Evolutionary conservation across 2,797 vertebrate species (phyloP).

Genomic region (Melanotaenia parkinsoni): DNA sequence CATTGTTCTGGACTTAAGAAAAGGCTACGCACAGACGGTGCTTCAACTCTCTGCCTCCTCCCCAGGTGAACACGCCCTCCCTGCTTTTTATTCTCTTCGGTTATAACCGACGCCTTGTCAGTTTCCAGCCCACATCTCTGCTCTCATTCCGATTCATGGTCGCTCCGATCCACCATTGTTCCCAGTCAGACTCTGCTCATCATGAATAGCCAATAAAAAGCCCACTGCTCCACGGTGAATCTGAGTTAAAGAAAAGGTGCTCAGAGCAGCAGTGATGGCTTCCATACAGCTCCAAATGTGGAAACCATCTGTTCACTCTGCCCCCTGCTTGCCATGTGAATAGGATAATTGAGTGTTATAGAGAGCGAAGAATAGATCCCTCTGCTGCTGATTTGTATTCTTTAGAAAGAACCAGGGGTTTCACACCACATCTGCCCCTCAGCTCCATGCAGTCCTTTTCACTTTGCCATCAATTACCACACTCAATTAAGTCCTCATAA

Average conservation of each 20-base stretch:
- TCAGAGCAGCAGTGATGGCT: slow-evolving; percentile 2
- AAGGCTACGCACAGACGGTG: too few species aligned
- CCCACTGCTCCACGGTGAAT: neutral
- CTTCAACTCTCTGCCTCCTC: slow-evolving; percentile 8
- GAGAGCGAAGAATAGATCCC: slow-evolving; percentile 46
- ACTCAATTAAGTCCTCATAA: slow-evolving; percentile 79
- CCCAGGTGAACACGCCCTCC: slow-evolving; percentile 46
- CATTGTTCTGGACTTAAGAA: slow-evolving; percentile 12
- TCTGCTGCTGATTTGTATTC: slow-evolving; percentile 62
- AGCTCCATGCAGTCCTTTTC: slow-evolving; percentile 41
- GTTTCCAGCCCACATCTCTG: neutral
- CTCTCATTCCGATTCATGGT: slow-evolving; percentile 17
- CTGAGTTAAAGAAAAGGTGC: too few species aligned
- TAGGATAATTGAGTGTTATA: slow-evolving; percentile 71
- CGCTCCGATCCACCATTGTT: slow-evolving; percentile 19
- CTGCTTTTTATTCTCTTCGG: neutral
- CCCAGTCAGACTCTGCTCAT: neutral
- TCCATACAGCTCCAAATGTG: slow-evolving; percentile 12
- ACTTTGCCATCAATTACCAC: slow-evolving; percentile 68
- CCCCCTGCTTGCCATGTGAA: slow-evolving; percentile 47
- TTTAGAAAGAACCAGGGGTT: slow-evolving; percentile 65
- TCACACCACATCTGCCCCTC: slow-evolving; percentile 72
- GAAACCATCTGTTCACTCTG: slow-evolving; percentile 49
- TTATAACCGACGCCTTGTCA: too few species aligned
- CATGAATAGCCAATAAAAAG: slow-evolving; percentile 51